Base-by-base conservation (phyloP, 2,888 invertebrate species). In the Latheticus oryzae region DNA sequence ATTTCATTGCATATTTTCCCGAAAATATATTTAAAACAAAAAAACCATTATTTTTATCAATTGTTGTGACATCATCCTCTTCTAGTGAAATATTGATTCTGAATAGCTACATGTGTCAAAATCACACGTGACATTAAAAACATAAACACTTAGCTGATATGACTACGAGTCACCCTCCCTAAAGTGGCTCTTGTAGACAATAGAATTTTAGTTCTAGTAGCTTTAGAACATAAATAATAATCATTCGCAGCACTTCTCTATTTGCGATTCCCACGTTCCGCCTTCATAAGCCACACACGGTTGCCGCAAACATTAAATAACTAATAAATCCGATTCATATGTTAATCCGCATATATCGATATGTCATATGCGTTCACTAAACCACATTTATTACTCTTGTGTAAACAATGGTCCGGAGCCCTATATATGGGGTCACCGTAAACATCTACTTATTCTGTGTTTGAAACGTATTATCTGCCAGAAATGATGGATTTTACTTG, bases 321-420 rank as follows among this genome's bases (percentile, higher is more conserved):
- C 75, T 75, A 74, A 75, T 77, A 77, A 77, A 78, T 78, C 77
- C 74, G 76, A 77, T 78, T 77, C 77, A 75, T 76, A 78, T 76
- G 78, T 72, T 77, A 77, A 78, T 78, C 76, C 48, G 60, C 63
- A 66, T 66, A 72, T 67, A 74, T 75, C 74, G 73, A 75, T 73
- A 74, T 74, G 73, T 74, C 75, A 76, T 71, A 69, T 65, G 64
- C 66, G 67, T 63, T 64, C 66, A 65, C 71, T 71, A 76, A 77
- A 77, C 77, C 77, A 66, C 77, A 77, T 76, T 78, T 78, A 78
- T 77, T 76, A 73, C 76, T 68, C 66, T 63, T 70, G 69, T 76
- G 76, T 76, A 77, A 77, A 77, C 76, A 77, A 71, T 70, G 67
- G 66, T 51, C 58, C 62, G 57, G 59, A 63, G 60, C 61, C 58